These are phyloP conservation scores for Caenorhabditis sp. DNA, from an alignment of 2,888 invertebrate species.

Conservation along the genomic window DNA sequence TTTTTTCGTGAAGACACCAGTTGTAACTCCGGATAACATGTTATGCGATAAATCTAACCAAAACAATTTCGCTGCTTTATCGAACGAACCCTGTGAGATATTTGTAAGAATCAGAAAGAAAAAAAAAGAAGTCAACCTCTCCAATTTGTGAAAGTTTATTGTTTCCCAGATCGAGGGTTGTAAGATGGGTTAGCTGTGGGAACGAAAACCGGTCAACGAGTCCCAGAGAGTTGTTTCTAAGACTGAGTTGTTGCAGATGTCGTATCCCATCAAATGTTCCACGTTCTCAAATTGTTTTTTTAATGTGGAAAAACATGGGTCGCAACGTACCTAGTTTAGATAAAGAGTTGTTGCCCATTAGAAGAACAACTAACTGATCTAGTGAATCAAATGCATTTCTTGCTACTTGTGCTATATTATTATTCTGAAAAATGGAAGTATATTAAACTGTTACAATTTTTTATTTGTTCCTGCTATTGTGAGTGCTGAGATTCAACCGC, in stretches of 20 bases:
- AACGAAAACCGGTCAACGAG: slow-evolving; percentile 71
- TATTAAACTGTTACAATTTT: no score
- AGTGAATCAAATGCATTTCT: slow-evolving; percentile 83
- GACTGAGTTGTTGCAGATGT: slow-evolving; percentile 85
- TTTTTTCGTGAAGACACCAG: slow-evolving; percentile 74
- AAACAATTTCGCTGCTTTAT: slow-evolving; percentile 71
- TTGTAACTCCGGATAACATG: slow-evolving; percentile 69
- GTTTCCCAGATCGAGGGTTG: slow-evolving; percentile 77
- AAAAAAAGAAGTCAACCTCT: slow-evolving; percentile 81
- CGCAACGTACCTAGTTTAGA: slow-evolving; percentile 87
- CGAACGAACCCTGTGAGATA: slow-evolving; percentile 72
- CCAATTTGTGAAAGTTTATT: slow-evolving; percentile 91
- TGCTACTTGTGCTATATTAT: slow-evolving; percentile 77
- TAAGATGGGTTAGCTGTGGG: slow-evolving; percentile 73
- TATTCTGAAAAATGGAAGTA: no score
- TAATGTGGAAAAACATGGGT: no score
- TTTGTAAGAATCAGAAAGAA: background rate
- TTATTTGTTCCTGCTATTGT: no score
- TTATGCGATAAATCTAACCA: slow-evolving; percentile 82
- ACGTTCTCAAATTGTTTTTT: no score
- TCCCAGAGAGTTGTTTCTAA: slow-evolving; percentile 75
- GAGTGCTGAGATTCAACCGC: no score
- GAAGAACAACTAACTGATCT: slow-evolving; percentile 88
- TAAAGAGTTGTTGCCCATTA: slow-evolving; percentile 90
- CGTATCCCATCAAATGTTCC: slow-evolving; percentile 86